A percentile compares a stretch with the other conserved stretches of the same genome.
Conservation (phyloP, 2,113 vertebrate genomes). For the Burhinus oedicnemus region DNA sequence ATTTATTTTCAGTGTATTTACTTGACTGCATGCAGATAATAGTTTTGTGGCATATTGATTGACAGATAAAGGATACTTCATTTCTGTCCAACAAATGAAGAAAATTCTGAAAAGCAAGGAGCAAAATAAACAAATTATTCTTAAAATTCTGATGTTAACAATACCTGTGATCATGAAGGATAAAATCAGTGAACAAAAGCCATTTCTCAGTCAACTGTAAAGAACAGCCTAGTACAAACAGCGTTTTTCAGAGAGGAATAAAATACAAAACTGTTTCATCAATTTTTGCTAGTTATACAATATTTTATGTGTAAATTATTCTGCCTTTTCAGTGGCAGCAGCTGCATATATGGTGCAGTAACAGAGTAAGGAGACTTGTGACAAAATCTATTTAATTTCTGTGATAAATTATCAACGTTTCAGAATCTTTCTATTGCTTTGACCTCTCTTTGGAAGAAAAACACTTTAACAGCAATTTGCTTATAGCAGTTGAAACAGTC, state of each 20-base stretch:
- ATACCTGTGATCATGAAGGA: background rate
- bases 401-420: conserved; percentile 17
- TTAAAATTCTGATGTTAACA: background rate
- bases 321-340: background rate
- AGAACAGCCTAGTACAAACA: background rate
- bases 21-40: background rate
- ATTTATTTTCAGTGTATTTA: conserved; percentile 12
- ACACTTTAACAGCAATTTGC: background rate
- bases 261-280: background rate
- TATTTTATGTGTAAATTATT: conserved; percentile 37
- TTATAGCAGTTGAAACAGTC: background rate
- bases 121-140: background rate
- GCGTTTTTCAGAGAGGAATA: background rate
- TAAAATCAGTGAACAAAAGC: background rate
- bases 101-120: conserved; percentile 2
- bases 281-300: background rate
- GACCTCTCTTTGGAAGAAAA: background rate
- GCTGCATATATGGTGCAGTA: background rate
- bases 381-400: conserved; percentile 27
- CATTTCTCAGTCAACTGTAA: background rate
- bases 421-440: conserved; percentile 21
- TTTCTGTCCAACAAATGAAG: background rate
- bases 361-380: background rate
- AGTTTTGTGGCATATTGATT: background rate
- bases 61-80: background rate